Evolutionary conservation across 2,113 vertebrate species (phyloP), one percentile per base, ranked within the genome.

Genomic region (Poecilia latipinna): DNA sequence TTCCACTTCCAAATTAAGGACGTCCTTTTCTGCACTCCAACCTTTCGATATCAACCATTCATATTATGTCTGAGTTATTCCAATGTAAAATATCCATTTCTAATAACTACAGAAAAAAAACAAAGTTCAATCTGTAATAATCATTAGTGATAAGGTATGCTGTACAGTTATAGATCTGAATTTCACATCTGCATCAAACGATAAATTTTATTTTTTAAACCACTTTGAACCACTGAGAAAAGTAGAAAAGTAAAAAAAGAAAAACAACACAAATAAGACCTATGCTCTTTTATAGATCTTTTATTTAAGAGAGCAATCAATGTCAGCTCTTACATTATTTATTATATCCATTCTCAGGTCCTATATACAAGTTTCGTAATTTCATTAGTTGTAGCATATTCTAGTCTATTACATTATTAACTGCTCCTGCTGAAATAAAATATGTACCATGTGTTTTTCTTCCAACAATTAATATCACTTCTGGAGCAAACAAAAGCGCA

Each of bases 1-100:
- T 91, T 81, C 83, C 87, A 85, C 83, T 66, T 86, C 80, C 70
- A 87, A 87, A 84, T 82, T 80, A 82, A 81, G 60, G 54, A 39
- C 70, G 82, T 35, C 75, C 77, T 88, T 88, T 88, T 91, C 79
- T 80, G 54, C 13, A 28, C 75, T 76, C 65, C 69, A 67, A 37
- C 44, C 24, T 81, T 61, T 79, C 66, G 51, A 48, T 65, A 67
- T 67, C 42, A 57, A 72, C 39, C 57, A 65, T 61, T 62, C 70
- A 72, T 72, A 83, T 60, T 65, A 39, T 51, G 70, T 70, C 66
- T 86, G 87, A 66, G 88, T 78, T 68, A 75, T 31, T 26, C n/a
- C 4, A 57, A 70, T 60, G 72, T 39, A 83, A 37, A 67, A 75
- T 73, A 26, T 22, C 2, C 1, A 15, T 37, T 61, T 28, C 8